phyloP scores from a whole-genome alignment of 2,113 vertebrate species.

The Hemichromis elongatus region DNA sequence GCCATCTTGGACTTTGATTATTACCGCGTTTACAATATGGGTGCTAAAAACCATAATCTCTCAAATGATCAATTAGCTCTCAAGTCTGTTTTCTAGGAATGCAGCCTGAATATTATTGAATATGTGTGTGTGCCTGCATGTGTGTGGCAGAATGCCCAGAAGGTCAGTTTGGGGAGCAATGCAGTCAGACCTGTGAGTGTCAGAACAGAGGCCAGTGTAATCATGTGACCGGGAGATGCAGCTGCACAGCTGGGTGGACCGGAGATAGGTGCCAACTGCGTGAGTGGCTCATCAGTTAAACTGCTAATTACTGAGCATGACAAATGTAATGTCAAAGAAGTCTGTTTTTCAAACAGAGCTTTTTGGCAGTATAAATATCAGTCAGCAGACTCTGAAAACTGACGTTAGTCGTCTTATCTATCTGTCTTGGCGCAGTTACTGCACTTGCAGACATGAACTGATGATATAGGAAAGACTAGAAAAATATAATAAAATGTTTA shows the following conservation, averaged over 20 bases:
- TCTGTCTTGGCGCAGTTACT: not conserved
- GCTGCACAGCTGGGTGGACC: slow-evolving; percentile 46
- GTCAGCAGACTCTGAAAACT: not conserved
- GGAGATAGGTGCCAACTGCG: slow-evolving; percentile 62
- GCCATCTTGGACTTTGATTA: slow-evolving; percentile 44
- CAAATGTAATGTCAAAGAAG: not conserved
- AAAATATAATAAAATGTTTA: not conserved
- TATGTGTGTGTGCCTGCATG: not conserved
- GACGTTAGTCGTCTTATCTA: not conserved
- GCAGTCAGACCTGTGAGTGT: slow-evolving; percentile 56
- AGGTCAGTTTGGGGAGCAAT: slow-evolving; percentile 52
- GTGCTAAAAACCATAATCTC: not conserved
- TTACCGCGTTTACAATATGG: slow-evolving; percentile 29
- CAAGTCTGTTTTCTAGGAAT: not conserved
- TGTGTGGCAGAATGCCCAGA: slow-evolving; percentile 56
- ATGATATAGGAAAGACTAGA: not conserved
- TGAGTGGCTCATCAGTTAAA: slow-evolving; percentile 48
- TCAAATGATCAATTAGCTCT: not conserved
- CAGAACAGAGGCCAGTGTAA: slow-evolving; percentile 63
- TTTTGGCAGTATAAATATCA: not conserved
- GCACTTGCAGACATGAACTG: not conserved
- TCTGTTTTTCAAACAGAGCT: not conserved
- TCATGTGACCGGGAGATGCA: slow-evolving; percentile 45
- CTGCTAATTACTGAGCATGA: not conserved
- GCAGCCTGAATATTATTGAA: not conserved